These are phyloP conservation scores for Drosophila lacertosa DNA, from an alignment of 1,140 invertebrate genomes.

Conservation along the genomic window DNA sequence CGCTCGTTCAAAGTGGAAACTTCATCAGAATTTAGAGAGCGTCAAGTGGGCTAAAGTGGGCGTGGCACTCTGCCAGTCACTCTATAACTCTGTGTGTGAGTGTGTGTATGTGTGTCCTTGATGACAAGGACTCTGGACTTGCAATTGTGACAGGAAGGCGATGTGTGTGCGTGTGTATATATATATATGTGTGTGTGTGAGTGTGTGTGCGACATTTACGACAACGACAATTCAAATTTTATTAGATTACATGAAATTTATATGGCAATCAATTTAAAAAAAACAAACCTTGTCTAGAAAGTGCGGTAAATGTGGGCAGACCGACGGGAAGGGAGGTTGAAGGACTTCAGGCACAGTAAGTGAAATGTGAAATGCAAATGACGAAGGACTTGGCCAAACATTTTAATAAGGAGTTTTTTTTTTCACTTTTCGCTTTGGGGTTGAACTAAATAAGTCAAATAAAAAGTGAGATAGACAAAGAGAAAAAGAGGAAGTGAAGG, in stretches of 20 bases:
- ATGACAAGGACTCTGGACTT: slow-evolving; percentile 28
- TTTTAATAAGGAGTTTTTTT: slow-evolving; percentile 69
- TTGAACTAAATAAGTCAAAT: slow-evolving; percentile 77
- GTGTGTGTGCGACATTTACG: slow-evolving; percentile 33
- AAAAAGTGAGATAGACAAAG: slow-evolving; percentile 7
- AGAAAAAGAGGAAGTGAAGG: slow-evolving; percentile 19
- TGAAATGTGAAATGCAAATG: slow-evolving; percentile 72
- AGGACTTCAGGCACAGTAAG: not conserved
- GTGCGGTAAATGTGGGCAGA: not conserved
- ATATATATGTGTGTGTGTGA: slow-evolving; percentile 5
- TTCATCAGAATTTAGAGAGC: slow-evolving; percentile 59
- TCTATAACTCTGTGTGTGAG: not conserved
- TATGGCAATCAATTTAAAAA: slow-evolving; percentile 74
- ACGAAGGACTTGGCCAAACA: slow-evolving; percentile 53
- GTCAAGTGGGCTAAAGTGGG: slow-evolving; percentile 10
- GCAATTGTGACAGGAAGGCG: slow-evolving; percentile 24
- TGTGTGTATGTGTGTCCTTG: slow-evolving; percentile 6
- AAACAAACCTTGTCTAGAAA: slow-evolving; percentile 27
- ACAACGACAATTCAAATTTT: slow-evolving; percentile 80
- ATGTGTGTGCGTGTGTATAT: slow-evolving; percentile 2
- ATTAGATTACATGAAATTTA: slow-evolving; percentile 82
- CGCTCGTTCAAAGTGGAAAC: slow-evolving; percentile 76
- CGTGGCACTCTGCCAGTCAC: slow-evolving; percentile 10
- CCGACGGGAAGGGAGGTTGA: not conserved
- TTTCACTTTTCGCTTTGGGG: slow-evolving; percentile 17